Evolutionary conservation across 2,797 vertebrate genomes (phyloP).

Genomic region (Rhinoraja longicauda): DNA sequence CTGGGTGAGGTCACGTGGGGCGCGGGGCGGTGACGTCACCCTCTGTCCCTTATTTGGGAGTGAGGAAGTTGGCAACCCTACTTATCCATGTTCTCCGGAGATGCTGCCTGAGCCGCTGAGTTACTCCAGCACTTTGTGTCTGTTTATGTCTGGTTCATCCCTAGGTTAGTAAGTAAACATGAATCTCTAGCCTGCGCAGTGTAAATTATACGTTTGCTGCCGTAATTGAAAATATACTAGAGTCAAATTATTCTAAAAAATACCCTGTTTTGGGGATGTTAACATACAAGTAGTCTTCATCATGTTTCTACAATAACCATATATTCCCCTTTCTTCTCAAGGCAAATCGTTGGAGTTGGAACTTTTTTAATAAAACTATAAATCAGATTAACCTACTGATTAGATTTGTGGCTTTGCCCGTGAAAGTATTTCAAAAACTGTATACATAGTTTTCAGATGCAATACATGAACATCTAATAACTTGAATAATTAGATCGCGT

Average conservation of each 20-base stretch:
- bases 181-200: too few species aligned
- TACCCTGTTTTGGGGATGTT: not conserved
- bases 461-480: constrained; percentile 13
- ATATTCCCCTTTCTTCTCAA: constrained; percentile 4
- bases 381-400: not conserved
- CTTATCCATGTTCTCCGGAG: too few species aligned
- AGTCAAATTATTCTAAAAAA: not conserved
- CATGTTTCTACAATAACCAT: not conserved
- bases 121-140: too few species aligned
- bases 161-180: not conserved
- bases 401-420: not conserved
- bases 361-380: not conserved
- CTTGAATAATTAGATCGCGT: not conserved
- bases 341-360: not conserved
- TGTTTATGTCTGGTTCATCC: not conserved
- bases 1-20: too few species aligned
- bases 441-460: not conserved
- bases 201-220: not conserved
- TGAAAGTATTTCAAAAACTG: not conserved
- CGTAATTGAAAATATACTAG: constrained; percentile 26
- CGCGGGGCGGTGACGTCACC: too few species aligned
- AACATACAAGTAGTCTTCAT: not conserved
- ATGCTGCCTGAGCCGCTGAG: too few species aligned
- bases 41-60: too few species aligned
- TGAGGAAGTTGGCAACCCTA: too few species aligned